Evolutionary conservation across 2,888 invertebrate species (phyloP).

Genomic region (Argynnis bischoffii): DNA sequence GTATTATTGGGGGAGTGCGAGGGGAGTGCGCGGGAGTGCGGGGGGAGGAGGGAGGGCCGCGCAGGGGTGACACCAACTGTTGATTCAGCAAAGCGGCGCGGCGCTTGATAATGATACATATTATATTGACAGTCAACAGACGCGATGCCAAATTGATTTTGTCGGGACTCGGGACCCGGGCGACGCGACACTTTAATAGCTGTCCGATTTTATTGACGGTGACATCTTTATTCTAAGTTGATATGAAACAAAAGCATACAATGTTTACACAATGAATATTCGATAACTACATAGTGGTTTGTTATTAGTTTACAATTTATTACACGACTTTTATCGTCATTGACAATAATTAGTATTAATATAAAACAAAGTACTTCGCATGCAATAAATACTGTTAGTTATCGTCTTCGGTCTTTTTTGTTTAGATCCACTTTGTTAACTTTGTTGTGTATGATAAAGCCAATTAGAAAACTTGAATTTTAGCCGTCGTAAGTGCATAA

Average conservation of each 20-base stretch:
- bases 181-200: slow-evolving; percentile 23
- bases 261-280: not conserved
- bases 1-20: not conserved
- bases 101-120: slow-evolving; percentile 19
- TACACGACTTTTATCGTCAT: slow-evolving; percentile 7
- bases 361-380: not conserved
- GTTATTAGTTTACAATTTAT: slow-evolving; percentile 8
- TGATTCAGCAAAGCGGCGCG: slow-evolving; percentile 26
- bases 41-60: not conserved
- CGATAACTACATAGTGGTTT: not conserved
- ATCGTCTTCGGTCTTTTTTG: not conserved
- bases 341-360: not conserved
- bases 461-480: too few relatives aligned
- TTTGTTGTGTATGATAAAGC: too few relatives aligned
- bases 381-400: not conserved
- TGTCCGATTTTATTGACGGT: slow-evolving; percentile 9
- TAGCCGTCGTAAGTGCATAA: not conserved
- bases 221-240: not conserved
- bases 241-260: not conserved
- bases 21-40: not conserved
- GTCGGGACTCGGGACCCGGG: not conserved
- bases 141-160: slow-evolving; percentile 24
- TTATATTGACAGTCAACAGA: slow-evolving; percentile 30
- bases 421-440: not conserved
- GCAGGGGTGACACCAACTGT: slow-evolving; percentile 26